phyloP scores from a whole-genome alignment of 2,797 vertebrate genomes.

The Acanthiza pusilla region DNA sequence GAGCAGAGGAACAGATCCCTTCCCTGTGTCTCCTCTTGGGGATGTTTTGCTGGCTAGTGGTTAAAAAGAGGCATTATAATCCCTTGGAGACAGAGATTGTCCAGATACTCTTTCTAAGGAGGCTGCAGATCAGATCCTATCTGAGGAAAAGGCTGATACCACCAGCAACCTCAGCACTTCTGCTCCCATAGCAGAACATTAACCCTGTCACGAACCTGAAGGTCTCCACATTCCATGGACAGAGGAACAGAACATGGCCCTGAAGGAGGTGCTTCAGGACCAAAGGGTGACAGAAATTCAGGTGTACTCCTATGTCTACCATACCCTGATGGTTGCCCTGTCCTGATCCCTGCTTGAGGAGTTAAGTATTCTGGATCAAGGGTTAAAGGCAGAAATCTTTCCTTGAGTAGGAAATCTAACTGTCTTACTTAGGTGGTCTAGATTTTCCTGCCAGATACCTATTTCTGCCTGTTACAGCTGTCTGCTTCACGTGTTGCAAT shows the following conservation, averaged over 20 bases:
- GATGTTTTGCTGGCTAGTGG: background rate
- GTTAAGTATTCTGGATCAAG: background rate
- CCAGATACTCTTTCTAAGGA: background rate
- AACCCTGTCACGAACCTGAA: background rate
- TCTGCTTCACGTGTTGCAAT: slow-evolving; percentile 15
- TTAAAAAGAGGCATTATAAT: background rate
- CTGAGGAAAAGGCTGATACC: background rate
- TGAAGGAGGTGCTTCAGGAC: background rate
- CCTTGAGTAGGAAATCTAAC: background rate
- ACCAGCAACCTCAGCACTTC: background rate
- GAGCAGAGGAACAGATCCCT: background rate
- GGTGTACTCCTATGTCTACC: background rate
- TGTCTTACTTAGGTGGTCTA: slow-evolving; percentile 11
- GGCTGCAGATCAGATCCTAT: background rate
- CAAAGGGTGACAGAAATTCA: background rate
- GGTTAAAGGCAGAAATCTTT: background rate
- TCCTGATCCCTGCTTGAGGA: background rate
- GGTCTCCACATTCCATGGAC: background rate
- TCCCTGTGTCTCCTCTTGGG: background rate
- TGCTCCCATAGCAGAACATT: background rate
- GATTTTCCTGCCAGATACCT: background rate
- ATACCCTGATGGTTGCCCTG: background rate
- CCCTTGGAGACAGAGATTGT: background rate
- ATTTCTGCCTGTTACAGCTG: background rate
- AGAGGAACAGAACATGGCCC: background rate